Evolutionary conservation across 2,797 vertebrate genomes (phyloP).

Genomic region (Ispidina picta): DNA sequence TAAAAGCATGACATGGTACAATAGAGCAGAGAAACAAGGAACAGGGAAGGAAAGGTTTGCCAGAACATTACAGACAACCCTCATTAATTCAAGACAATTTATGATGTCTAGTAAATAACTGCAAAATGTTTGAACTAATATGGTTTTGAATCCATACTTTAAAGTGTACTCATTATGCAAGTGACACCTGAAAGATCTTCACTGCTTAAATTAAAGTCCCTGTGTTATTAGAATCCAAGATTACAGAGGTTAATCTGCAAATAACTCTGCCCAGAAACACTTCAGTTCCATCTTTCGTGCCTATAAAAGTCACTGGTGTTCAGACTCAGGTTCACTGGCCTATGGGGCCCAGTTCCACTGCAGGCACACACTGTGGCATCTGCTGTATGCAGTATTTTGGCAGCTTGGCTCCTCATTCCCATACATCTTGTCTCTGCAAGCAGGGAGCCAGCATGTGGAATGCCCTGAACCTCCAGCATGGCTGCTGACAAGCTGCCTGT

Average conservation of each 20-base stretch:
- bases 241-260: neutral
- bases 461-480: neutral
- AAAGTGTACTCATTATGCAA: neutral
- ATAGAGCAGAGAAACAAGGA: conserved; percentile 16
- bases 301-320: neutral
- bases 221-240: neutral
- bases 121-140: neutral
- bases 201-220: neutral
- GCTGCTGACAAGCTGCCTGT: neutral
- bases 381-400: neutral
- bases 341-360: neutral
- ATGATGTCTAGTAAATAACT: conserved; percentile 1
- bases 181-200: conserved; percentile 5
- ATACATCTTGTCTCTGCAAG: neutral
- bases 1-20: conserved; percentile 7
- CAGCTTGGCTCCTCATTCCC: neutral
- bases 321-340: neutral
- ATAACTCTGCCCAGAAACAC: neutral
- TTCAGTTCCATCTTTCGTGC: neutral
- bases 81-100: conserved; percentile 39
- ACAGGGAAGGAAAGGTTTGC: neutral
- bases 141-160: conserved; percentile 13
- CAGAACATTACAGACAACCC: neutral
- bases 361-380: neutral
- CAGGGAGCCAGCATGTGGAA: fast-evolving